Evolutionary conservation across 1,140 invertebrate species (phyloP), one percentile per base, ranked within the genome.

Genomic region (Drepana arcuata): DNA sequence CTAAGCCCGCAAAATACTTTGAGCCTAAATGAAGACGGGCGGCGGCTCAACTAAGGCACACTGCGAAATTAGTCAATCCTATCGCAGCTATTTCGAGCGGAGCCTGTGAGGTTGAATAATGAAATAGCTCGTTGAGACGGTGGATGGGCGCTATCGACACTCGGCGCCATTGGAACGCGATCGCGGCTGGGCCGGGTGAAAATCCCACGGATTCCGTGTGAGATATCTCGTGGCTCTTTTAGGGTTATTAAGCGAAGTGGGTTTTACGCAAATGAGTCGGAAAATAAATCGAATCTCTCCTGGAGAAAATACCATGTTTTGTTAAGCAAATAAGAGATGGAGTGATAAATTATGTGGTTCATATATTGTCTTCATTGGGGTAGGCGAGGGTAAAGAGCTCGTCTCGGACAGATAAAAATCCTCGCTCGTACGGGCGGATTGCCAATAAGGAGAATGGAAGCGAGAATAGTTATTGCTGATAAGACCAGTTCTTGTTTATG

Each of bases 161-260:
- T 56, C 35, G 33, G 55, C 33, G 48, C 45, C 51, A 59, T 69
- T 58, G 55, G 54, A 66, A 65, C 59, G 52, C 69, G 51, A 62
- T 55, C 61, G 56, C 45, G 34, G 42, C 47, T 41, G 48, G 56
- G 51, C 46, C 38, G 40, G 29, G 44, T 53, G 60, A 69, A 74
- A 74, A 78, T 78, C 71, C 66, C 40, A 51, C 45, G 62, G 73
- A 74, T 75, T 71, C 59, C 62, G 38, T 63, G 53, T 66, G 62
- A 77, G 64, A 72, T 69, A 79, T 71, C 59, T 62, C 54, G 52
- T 53, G 59, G 59, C 59, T 73, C 66, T 60, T 73, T 75, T 63
- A 70, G 58, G 63, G 68, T 66, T 79, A 79, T 82, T 79, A 74
- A 73, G 66, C 62, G 62, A 57, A 79, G 69, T 73, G 67, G 67